Percentiles rank a stretch among this genome's conserved stretches.
Conservation (phyloP, 2,888 invertebrate species). For the Cotesia congregata region DNA sequence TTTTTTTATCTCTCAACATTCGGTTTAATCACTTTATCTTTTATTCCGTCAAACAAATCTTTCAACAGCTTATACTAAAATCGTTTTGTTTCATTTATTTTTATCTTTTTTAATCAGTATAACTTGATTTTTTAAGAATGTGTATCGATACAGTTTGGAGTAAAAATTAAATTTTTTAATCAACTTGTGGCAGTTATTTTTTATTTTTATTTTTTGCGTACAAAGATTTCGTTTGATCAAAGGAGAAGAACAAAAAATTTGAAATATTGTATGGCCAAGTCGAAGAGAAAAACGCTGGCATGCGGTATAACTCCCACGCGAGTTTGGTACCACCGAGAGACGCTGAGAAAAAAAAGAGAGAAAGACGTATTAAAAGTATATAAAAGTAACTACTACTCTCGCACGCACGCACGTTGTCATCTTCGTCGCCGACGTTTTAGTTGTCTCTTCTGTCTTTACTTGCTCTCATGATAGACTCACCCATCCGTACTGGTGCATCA, state of each 20-base stretch:
- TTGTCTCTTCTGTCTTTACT: conserved; percentile 14
- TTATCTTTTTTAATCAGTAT: neutral
- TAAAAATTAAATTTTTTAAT: neutral
- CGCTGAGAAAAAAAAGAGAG: neutral
- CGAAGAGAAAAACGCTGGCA: conserved; percentile 52
- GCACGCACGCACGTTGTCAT: conserved; percentile 19
- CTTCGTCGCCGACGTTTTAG: neutral
- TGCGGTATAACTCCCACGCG: conserved; percentile 55
- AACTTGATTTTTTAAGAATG: neutral
- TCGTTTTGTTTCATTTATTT: neutral
- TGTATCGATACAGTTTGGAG: neutral
- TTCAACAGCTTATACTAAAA: neutral
- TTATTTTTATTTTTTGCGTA: neutral
- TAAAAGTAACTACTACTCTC: conserved; percentile 5
- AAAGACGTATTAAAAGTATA: neutral
- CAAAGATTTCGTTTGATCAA: neutral
- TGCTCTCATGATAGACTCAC: conserved; percentile 22
- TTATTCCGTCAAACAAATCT: neutral
- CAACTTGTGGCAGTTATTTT: too few species aligned
- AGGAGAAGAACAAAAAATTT: conserved; percentile 13
- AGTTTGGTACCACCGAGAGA: conserved; percentile 22
- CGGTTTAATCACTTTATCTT: conserved; percentile 3
- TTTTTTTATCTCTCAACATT: neutral
- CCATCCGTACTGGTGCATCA: neutral
- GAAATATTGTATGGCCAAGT: conserved; percentile 40